A percentile compares a stretch with the other conserved stretches of the same genome.
Evolutionary conservation across 1,140 invertebrate species (phyloP).

Genomic region (Bathynomus jamesi): DNA sequence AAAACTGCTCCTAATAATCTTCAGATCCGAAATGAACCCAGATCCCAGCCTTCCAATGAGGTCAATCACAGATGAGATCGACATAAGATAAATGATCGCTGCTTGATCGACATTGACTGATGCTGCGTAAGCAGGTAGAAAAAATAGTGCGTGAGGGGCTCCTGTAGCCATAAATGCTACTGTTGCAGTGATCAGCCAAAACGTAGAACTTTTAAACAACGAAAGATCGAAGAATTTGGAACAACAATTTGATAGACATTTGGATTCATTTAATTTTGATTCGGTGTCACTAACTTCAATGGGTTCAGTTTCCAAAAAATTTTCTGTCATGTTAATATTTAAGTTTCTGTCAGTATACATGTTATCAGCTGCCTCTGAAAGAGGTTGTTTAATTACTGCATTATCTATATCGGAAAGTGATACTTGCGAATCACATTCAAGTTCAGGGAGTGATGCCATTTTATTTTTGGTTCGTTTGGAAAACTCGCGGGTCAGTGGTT

Average conservation of each 20-base stretch:
- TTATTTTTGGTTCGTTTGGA: background rate
- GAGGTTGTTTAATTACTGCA: background rate
- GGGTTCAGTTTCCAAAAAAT: conserved; percentile 1
- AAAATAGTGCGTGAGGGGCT: conserved; percentile 65
- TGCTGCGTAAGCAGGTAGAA: conserved; percentile 61
- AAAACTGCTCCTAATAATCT: conserved; percentile 51
- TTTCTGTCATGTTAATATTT: background rate
- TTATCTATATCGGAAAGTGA: conserved; percentile 4
- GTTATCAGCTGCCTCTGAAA: background rate
- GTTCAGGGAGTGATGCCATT: background rate
- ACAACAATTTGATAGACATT: background rate
- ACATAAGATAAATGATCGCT: conserved; percentile 60
- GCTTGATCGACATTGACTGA: conserved; percentile 56
- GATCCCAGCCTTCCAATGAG: conserved; percentile 58
- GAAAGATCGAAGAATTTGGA: conserved; percentile 55
- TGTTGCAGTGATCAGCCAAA: conserved; percentile 60
- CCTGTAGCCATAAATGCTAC: conserved; percentile 66
- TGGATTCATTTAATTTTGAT: background rate
- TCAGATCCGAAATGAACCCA: conserved; percentile 61
- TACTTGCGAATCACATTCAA: background rate
- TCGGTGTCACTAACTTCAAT: background rate
- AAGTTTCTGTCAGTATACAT: background rate
- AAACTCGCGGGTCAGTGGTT: background rate
- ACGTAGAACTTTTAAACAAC: conserved; percentile 51
- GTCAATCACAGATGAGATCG: conserved; percentile 61